phyloP scores from a whole-genome alignment of 2,113 vertebrate genomes.

The Anthoscopus minutus region DNA sequence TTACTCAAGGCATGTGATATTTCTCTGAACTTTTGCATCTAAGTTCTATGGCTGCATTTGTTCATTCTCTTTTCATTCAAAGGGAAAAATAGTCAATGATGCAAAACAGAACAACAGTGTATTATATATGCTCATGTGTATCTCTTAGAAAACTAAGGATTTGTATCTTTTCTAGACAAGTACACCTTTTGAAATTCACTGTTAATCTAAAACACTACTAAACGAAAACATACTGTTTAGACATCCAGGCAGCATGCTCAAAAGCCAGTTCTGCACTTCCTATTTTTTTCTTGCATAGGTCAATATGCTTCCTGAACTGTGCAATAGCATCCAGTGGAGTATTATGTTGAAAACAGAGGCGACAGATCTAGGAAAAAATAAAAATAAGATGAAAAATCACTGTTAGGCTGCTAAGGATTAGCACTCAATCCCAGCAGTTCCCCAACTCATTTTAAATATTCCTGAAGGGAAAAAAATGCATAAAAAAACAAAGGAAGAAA shows the following conservation, averaged over 20 bases:
- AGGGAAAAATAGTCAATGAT: not conserved
- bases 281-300: conserved; percentile 97
- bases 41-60: not conserved
- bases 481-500: not conserved
- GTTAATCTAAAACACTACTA: not conserved
- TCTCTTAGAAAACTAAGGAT: not conserved
- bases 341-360: conserved; percentile 97
- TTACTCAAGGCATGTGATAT: not conserved
- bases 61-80: not conserved
- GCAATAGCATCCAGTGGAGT: conserved; percentile 94
- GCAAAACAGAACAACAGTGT: not conserved
- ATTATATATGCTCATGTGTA: not conserved
- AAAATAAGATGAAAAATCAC: not conserved
- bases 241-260: conserved; percentile 97
- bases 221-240: conserved; percentile 88
- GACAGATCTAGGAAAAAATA: conserved; percentile 82
- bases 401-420: not conserved
- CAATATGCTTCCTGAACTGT: conserved; percentile 96
- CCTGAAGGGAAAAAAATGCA: not conserved
- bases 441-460: not conserved
- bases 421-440: rapidly evolving
- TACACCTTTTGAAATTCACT: not conserved
- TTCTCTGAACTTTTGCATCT: not conserved
- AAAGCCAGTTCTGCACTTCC: conserved; percentile 93
- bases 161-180: not conserved